These are phyloP conservation scores for Aphelocoma coerulescens DNA, from an alignment of 2,113 vertebrate genomes.

Conservation along the genomic window DNA sequence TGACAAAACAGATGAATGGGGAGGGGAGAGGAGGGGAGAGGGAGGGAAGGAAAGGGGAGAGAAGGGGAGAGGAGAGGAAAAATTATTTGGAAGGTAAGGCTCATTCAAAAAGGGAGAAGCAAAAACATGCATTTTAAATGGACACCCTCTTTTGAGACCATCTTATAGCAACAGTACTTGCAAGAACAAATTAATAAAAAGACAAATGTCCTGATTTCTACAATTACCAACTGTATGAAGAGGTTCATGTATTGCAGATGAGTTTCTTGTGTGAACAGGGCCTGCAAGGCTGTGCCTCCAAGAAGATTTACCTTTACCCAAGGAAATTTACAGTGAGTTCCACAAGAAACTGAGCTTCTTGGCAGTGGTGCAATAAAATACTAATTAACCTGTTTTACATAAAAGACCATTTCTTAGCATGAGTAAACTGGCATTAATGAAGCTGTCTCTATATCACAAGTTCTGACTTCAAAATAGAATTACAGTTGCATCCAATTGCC, in stretches of 20 bases:
- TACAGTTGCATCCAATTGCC: neutral
- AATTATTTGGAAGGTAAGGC: neutral
- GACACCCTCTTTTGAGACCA: neutral
- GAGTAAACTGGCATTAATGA: constrained; percentile 1
- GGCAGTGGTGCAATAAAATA: neutral
- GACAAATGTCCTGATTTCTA: neutral
- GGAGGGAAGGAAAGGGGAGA: neutral
- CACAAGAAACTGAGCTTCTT: neutral
- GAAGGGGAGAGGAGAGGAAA: neutral
- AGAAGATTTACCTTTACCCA: neutral
- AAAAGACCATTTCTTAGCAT: neutral
- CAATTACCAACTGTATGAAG: neutral
- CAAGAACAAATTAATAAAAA: neutral
- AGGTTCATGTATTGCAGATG: neutral
- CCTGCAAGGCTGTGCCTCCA: neutral
- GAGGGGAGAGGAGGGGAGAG: neutral
- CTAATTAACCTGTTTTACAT: neutral
- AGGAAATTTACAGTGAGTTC: neutral
- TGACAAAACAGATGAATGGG: neutral
- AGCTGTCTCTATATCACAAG: neutral
- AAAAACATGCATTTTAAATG: neutral
- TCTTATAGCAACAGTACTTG: neutral
- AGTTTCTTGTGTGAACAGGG: neutral
- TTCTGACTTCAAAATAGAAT: neutral
- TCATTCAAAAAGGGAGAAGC: neutral